A percentile compares a stretch with the other conserved stretches of the same genome.
Evolutionary conservation across 2,113 vertebrate species (phyloP).

Genomic region (Albula glossodonta): DNA sequence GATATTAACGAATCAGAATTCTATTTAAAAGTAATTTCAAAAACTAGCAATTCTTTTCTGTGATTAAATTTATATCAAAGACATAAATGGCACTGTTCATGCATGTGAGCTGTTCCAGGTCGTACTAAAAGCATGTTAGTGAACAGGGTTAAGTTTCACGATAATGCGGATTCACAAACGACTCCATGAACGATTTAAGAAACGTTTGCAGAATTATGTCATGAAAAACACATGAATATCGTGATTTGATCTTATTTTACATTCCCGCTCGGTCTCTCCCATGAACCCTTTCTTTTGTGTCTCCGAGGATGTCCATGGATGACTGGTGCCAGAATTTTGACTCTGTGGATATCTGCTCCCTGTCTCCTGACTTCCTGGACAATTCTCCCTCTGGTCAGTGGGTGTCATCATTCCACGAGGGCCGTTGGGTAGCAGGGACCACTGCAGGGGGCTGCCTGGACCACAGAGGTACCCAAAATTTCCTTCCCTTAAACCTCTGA

Average conservation of each 20-base stretch:
- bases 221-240: too few relatives aligned
- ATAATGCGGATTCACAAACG: too few relatives aligned
- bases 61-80: too few relatives aligned
- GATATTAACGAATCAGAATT: too few relatives aligned
- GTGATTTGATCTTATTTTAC: not conserved
- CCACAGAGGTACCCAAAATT: constrained; percentile 38
- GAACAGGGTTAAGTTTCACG: too few relatives aligned
- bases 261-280: not conserved
- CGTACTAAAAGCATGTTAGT: too few relatives aligned
- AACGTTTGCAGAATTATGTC: too few relatives aligned
- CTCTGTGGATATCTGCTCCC: constrained; percentile 62
- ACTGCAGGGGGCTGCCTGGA: constrained; percentile 64
- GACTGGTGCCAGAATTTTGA: constrained; percentile 54
- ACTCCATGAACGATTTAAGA: too few relatives aligned
- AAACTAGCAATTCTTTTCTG: too few relatives aligned
- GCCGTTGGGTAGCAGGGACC: constrained; percentile 65
- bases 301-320: constrained; percentile 61
- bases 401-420: constrained; percentile 44
- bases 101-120: too few relatives aligned
- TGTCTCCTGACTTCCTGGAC: constrained; percentile 60
- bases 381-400: constrained; percentile 43
- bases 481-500: not conserved
- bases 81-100: too few relatives aligned
- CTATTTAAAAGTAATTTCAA: too few relatives aligned
- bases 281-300: not conserved